A percentile compares a stretch with the other conserved stretches of the same genome.
Conservation (phyloP, 30 jellyfish, hydroid and myxozoan genomes). For the Hydra vulgaris region DNA sequence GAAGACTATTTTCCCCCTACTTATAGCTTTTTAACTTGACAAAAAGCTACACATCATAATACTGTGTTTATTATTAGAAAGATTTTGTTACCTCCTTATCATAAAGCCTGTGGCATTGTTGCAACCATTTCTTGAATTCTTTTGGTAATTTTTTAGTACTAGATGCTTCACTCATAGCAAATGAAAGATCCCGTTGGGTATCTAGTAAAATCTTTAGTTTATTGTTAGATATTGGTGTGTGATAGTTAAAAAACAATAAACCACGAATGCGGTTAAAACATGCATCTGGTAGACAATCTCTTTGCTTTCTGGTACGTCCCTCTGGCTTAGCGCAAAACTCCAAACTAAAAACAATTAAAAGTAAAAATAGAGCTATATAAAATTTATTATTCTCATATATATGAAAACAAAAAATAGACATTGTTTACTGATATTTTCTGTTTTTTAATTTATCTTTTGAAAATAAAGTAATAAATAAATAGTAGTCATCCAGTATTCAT, state of each 20-base stretch:
- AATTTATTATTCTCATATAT: too few species aligned
- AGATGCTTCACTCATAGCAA: conserved; percentile 25
- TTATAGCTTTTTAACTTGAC: too few species aligned
- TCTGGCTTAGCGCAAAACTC: conserved; percentile 20
- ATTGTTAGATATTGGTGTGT: conserved; percentile 20
- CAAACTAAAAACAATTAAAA: not conserved
- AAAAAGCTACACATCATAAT: too few species aligned
- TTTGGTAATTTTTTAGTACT: conserved; percentile 11
- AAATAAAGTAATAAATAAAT: too few species aligned
- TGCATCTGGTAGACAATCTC: conserved; percentile 10
- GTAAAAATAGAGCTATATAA: too few species aligned
- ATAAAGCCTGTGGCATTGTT: conserved; percentile 6
- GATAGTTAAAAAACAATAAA: conserved; percentile 11
- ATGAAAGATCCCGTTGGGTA: conserved; percentile 12
- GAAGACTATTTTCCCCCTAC: too few species aligned
- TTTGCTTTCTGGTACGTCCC: conserved; percentile 3
- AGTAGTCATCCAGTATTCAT: too few species aligned
- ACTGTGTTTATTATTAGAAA: too few species aligned
- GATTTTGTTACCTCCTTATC: conserved; percentile 13
- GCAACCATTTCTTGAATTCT: conserved; percentile 14
- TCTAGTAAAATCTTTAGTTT: conserved; percentile 17
- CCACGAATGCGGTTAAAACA: conserved; percentile 25
- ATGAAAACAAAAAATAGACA: too few species aligned
- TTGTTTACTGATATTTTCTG: too few species aligned
- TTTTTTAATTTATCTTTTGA: too few species aligned